Evolutionary conservation across 1,140 invertebrate species (phyloP), one percentile per base, ranked within the genome.

Genomic region (Pygmarrhopalites habei): DNA sequence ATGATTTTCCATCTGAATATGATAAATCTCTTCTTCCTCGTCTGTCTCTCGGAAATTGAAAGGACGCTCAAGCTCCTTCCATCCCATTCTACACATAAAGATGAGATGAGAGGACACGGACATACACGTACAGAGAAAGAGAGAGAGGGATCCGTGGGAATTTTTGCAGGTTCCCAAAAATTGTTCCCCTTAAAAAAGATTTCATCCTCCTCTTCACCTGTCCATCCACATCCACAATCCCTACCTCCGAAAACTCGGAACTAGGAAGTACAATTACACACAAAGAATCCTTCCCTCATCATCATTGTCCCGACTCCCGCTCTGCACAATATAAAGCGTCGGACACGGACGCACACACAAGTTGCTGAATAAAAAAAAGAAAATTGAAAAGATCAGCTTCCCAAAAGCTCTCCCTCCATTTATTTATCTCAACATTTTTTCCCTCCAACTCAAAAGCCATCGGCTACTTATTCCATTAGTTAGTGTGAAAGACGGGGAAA

Each of bases 81-180:
- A n/a, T n/a, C n/a, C n/a, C n/a, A n/a, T n/a, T n/a, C n/a, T n/a
- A n/a, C n/a, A n/a, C n/a, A n/a, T n/a, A n/a, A n/a, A n/a, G n/a
- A n/a, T n/a, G n/a, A n/a, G n/a, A n/a, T n/a, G n/a, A n/a, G n/a
- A n/a, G n/a, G n/a, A n/a, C n/a, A n/a, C n/a, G n/a, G n/a, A n/a
- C n/a, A n/a, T n/a, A n/a, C n/a, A n/a, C n/a, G n/a, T n/a, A n/a
- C n/a, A n/a, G n/a, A n/a, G n/a, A n/a, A n/a, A n/a, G n/a, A n/a
- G n/a, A n/a, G n/a, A n/a, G n/a, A n/a, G n/a, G n/a, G n/a, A 49
- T 49, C 46, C 46, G 46, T 49, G 46, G 46, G 46, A 49, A 49
- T 49, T 49, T 41, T 49, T 7, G 46, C 46, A 49, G 46, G 46
- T 49, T 49, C 46, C 7, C 7, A 49, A 49, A 49, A 49, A n/a